These are phyloP conservation scores for Macrotrachela quadricornifera DNA, from an alignment of 1,140 invertebrate genomes.

Conservation along the genomic window DNA sequence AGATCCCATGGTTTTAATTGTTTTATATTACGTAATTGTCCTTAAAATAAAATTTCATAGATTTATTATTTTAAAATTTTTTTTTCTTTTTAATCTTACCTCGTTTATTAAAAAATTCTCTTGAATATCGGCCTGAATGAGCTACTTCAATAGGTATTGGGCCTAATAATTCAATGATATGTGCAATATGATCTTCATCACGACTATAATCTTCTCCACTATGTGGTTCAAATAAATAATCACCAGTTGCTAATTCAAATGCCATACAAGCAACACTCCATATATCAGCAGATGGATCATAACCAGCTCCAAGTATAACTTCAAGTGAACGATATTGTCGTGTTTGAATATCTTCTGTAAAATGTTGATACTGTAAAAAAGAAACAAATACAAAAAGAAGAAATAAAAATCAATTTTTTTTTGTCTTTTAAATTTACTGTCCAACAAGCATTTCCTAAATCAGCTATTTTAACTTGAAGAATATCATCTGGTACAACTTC, in stretches of 20 bases:
- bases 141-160: slow-evolving; percentile 75
- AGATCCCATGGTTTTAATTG: slow-evolving; percentile 79
- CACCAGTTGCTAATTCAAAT: slow-evolving; percentile 92
- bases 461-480: slow-evolving; percentile 49
- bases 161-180: slow-evolving; percentile 88
- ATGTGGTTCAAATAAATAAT: slow-evolving; percentile 96
- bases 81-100: too few species aligned
- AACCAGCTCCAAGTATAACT: slow-evolving; percentile 75
- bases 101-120: slow-evolving; percentile 57
- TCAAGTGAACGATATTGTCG: slow-evolving; percentile 88
- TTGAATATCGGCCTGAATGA: slow-evolving; percentile 66
- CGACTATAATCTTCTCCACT: slow-evolving; percentile 51
- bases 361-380: slow-evolving; percentile 39
- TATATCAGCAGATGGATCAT: slow-evolving; percentile 80
- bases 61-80: too few species aligned
- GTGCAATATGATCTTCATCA: slow-evolving; percentile 93
- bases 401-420: too few species aligned
- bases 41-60: slow-evolving; percentile 17
- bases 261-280: slow-evolving; percentile 98
- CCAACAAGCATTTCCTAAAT: slow-evolving; percentile 97
- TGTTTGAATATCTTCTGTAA: slow-evolving; percentile 95
- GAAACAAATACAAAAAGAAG: slow-evolving; percentile 18
- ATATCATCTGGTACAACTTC: slow-evolving; percentile 11
- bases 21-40: slow-evolving; percentile 66
- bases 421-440: slow-evolving; percentile 40